A percentile compares a stretch with the other conserved stretches of the same genome.
These are phyloP conservation scores for Nomada ferruginata DNA, from an alignment of 2,888 invertebrate genomes.

Conservation along the genomic window DNA sequence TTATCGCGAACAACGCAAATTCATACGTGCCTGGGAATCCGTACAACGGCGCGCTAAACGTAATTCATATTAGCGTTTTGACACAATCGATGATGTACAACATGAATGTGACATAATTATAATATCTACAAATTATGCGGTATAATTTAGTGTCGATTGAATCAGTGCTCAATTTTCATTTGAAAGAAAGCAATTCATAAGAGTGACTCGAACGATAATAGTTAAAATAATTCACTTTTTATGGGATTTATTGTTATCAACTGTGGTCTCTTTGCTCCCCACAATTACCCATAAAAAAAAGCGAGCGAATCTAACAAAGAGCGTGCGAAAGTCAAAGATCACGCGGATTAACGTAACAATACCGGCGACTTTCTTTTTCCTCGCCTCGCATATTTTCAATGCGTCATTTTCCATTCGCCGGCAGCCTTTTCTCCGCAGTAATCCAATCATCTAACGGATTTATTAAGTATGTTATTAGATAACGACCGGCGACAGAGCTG, in stretches of 20 bases:
- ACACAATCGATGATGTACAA: conserved; percentile 25
- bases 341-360: too few species aligned
- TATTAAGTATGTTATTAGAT: conserved; percentile 32
- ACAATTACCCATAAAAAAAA: too few species aligned
- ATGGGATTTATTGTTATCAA: too few species aligned
- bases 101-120: conserved; percentile 30
- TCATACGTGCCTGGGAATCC: neutral
- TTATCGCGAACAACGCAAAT: conserved; percentile 35
- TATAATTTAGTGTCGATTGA: conserved; percentile 6
- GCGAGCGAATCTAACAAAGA: too few species aligned
- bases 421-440: conserved; percentile 5
- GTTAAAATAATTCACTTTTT: too few species aligned
- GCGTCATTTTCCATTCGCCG: too few species aligned
- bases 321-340: too few species aligned
- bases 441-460: conserved; percentile 14
- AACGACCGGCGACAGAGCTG: neutral
- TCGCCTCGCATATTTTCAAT: too few species aligned
- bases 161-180: conserved; percentile 8
- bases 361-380: neutral
- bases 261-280: too few species aligned
- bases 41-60: neutral
- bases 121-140: conserved; percentile 26
- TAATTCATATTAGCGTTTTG: conserved; percentile 34
- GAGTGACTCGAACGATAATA: neutral
- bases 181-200: neutral